Evolutionary conservation across 2,797 vertebrate genomes (phyloP).

Genomic region (Amazona ochrocephala): DNA sequence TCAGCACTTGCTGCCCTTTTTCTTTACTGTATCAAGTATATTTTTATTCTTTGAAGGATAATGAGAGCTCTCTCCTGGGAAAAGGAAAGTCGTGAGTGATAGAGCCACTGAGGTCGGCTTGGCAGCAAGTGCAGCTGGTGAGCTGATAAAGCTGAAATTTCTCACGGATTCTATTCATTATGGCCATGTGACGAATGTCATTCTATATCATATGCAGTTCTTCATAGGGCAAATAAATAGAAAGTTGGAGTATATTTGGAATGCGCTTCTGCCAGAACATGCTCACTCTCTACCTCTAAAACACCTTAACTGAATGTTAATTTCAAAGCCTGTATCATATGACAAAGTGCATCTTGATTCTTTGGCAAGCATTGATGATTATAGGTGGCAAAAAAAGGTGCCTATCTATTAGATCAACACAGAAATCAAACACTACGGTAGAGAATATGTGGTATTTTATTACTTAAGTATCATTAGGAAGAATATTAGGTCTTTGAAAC

Average conservation of each 20-base stretch:
- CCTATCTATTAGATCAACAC: background rate
- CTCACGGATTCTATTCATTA: background rate
- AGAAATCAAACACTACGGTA: background rate
- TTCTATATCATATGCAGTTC: background rate
- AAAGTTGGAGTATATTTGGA: background rate
- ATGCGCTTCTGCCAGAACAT: background rate
- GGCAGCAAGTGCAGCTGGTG: background rate
- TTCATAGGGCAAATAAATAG: slow-evolving; percentile 2
- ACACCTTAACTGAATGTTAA: background rate
- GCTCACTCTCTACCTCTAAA: background rate
- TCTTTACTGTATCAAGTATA: background rate
- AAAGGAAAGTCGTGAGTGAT: background rate
- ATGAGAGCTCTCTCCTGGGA: background rate
- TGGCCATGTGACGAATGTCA: background rate
- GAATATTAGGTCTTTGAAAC: background rate
- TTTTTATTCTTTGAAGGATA: slow-evolving; percentile 29
- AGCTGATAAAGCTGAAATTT: background rate
- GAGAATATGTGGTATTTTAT: background rate
- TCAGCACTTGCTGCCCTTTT: slow-evolving; percentile 12
- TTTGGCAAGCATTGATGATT: background rate
- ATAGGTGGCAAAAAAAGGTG: background rate
- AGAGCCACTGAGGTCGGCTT: background rate
- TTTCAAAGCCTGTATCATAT: background rate
- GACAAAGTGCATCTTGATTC: background rate
- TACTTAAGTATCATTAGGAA: background rate